These are phyloP conservation scores for Scotopteryx bipunctaria DNA, from an alignment of 2,888 invertebrate genomes.

Conservation along the genomic window DNA sequence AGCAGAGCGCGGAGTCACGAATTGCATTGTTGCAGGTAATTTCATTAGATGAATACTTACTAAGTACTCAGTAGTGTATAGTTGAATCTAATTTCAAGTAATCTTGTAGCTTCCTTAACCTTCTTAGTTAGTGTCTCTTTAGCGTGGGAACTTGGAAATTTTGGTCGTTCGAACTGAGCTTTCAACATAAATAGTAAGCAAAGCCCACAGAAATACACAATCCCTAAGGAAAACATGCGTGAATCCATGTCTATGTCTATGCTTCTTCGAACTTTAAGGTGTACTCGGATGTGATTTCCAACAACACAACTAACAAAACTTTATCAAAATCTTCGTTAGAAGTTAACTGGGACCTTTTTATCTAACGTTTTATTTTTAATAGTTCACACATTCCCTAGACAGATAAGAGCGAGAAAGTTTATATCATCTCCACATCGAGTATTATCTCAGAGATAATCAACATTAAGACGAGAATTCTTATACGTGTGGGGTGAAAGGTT, in stretches of 20 bases:
- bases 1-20: slow-evolving; percentile 55
- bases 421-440: slow-evolving; percentile 30
- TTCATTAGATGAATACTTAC: slow-evolving; percentile 56
- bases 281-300: no score
- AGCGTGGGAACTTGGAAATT: neutral
- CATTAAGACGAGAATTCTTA: slow-evolving; percentile 38
- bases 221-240: neutral
- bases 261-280: neutral
- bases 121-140: slow-evolving; percentile 1
- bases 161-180: no score
- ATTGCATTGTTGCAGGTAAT: slow-evolving; percentile 69
- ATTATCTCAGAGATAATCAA: slow-evolving; percentile 40
- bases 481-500: slow-evolving; percentile 58
- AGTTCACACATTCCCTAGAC: slow-evolving; percentile 22
- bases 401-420: slow-evolving; percentile 33
- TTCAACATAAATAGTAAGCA: no score
- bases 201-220: neutral
- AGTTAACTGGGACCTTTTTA: neutral
- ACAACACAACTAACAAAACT: no score
- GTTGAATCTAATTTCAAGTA: slow-evolving; percentile 28
- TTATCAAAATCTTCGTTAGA: no score
- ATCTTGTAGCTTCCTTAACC: slow-evolving; percentile 20
- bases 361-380: slow-evolving; percentile 14
- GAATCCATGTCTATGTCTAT: neutral
- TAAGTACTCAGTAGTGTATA: slow-evolving; percentile 16